These are phyloP conservation scores for Fundulus diaphanus DNA, from an alignment of 2,797 vertebrate species.

Conservation along the genomic window DNA sequence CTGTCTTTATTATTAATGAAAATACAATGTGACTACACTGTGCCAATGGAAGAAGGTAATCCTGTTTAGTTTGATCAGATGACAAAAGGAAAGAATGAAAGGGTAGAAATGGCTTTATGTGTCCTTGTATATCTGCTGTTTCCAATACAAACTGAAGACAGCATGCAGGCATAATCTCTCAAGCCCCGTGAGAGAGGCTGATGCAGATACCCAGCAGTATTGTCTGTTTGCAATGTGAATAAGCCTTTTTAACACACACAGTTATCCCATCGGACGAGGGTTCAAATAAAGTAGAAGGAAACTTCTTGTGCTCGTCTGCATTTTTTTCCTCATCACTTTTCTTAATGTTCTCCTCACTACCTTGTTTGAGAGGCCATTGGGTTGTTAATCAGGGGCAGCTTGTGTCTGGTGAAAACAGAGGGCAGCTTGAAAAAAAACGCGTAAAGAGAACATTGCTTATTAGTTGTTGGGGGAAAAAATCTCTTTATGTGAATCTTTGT, in stretches of 20 bases:
- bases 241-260: constrained; percentile 41
- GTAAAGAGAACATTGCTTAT: not conserved
- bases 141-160: constrained; percentile 24
- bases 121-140: constrained; percentile 27
- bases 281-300: constrained; percentile 51
- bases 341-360: not conserved
- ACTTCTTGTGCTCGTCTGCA: constrained; percentile 24
- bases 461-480: not conserved
- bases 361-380: not conserved
- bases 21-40: constrained; percentile 15
- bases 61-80: constrained; percentile 37
- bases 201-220: not conserved
- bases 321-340: constrained; percentile 30
- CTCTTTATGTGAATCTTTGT: not conserved
- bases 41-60: constrained; percentile 17
- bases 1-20: constrained; percentile 29
- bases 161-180: constrained; percentile 5
- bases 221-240: constrained; percentile 29
- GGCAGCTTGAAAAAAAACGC: constrained; percentile 2
- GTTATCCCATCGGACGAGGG: constrained; percentile 25
- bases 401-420: constrained; percentile 3
- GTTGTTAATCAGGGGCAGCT: not conserved
- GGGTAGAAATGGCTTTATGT: constrained; percentile 23
- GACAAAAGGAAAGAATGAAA: constrained; percentile 29
- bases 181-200: not conserved